Base-by-base conservation (phyloP, 2,888 invertebrate species). In the Willowsia nigromaculata region DNA sequence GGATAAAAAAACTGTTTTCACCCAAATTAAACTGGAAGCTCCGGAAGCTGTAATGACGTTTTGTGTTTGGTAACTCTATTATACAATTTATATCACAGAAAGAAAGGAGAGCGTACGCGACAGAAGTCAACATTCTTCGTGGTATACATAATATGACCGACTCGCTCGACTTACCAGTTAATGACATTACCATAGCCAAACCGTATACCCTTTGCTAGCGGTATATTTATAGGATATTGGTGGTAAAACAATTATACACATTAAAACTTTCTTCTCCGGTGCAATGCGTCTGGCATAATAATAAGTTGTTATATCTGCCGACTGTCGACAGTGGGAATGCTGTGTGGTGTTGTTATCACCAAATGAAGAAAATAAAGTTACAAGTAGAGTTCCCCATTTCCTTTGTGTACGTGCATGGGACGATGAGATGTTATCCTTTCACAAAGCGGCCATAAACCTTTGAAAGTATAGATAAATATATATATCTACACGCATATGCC, bases 211-310 rank as follows among this genome's bases (percentile, higher is more conserved):
- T 68, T 59, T 65, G 15, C 30, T 15, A 3, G 0, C 56, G n/a
- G 11, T 37, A 71, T 11, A 71, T 71, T 40, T 71, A 71, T 71
- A 71, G 71, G 71, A 71, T 37, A 71, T 71, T 71, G 43, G 71
- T 43, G 43, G 71, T 71, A 43, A 71, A 71, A 71, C 71, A 71
- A 71, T 71, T 71, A 71, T 25, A 71, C 40, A 40, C 71, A 71
- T 43, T 22, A 71, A 68, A 71, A 40, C 71, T 71, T 71, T 71
- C 40, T 37, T 18, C 18, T 43, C 13, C 40, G 11, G 37, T 13
- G 37, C 18, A 43, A 71, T 71, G 71, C 18, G 71, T 43, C 43
- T 71, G 43, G 71, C 71, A 40, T 71, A 71, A 71, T 43, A 71
- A 71, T 37, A 71, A 71, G 68, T 43, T 18, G 22, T 43, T 25